phyloP scores from a whole-genome alignment of 2,888 invertebrate genomes.

The Amaurobius ferox region DNA sequence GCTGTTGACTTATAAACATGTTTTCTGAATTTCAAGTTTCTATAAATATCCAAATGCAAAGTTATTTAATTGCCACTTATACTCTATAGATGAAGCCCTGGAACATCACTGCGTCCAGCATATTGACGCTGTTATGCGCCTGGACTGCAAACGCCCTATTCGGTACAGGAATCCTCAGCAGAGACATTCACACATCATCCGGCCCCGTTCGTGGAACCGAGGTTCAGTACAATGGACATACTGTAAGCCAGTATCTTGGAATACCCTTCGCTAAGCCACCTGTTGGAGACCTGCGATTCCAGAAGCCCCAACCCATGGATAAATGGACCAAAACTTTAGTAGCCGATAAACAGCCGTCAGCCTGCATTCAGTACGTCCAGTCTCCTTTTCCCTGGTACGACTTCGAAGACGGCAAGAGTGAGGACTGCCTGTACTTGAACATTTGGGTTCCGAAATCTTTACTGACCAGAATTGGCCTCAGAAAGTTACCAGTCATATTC shows the following conservation, averaged over 20 bases:
- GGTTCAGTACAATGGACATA: neutral
- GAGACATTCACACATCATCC: neutral
- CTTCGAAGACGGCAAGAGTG: slow-evolving; percentile 16
- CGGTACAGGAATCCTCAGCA: neutral
- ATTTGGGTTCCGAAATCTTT: slow-evolving; percentile 38
- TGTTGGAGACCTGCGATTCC: slow-evolving; percentile 30
- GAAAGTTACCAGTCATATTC: slow-evolving; percentile 37
- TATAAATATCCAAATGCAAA: too few species aligned
- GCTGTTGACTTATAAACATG: too few species aligned
- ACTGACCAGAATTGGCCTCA: neutral
- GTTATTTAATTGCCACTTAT: too few species aligned
- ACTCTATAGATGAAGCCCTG: too few species aligned
- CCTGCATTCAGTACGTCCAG: slow-evolving; percentile 21
- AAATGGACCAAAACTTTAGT: neutral
- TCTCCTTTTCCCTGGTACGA: slow-evolving; percentile 23
- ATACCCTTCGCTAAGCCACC: slow-evolving; percentile 48
- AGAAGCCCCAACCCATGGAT: neutral
- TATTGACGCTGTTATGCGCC: neutral
- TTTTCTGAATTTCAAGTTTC: too few species aligned
- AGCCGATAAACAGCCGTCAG: slow-evolving; percentile 11
- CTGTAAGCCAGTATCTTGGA: slow-evolving; percentile 20
- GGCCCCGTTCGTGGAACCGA: neutral
- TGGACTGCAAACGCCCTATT: neutral
- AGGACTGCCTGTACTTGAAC: slow-evolving; percentile 66
- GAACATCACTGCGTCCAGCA: too few species aligned